Conservation (phyloP, 2,113 vertebrate species). For the Acanthochromis polyacanthus region DNA sequence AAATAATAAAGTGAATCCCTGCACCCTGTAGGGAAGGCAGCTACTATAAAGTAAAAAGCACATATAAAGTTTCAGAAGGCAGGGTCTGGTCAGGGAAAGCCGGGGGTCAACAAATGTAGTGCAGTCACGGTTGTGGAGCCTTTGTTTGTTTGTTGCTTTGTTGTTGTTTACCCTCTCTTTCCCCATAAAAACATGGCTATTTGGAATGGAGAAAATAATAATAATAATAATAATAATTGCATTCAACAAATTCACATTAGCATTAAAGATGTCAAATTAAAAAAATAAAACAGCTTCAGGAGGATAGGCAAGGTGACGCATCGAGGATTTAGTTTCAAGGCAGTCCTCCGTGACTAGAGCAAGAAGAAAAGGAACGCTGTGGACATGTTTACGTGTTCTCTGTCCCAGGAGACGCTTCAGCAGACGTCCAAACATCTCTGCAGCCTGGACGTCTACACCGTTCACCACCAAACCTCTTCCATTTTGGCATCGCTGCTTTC, state of each 20-base stretch:
- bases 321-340: constrained; percentile 73
- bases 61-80: constrained; percentile 72
- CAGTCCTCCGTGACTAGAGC: constrained; percentile 67
- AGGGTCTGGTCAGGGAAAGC: constrained; percentile 70
- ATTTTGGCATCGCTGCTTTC: constrained; percentile 59
- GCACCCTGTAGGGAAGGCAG: constrained; percentile 70
- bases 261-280: constrained; percentile 67
- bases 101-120: constrained; percentile 80
- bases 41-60: constrained; percentile 76
- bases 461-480: constrained; percentile 38
- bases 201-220: constrained; percentile 73
- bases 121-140: constrained; percentile 80
- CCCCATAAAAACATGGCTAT: constrained; percentile 81
- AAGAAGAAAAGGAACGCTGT: constrained; percentile 74
- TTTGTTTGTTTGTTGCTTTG: constrained; percentile 24
- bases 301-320: constrained; percentile 70
- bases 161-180: constrained; percentile 52
- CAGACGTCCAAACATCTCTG: constrained; percentile 45
- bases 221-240: constrained; percentile 44
- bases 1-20: constrained; percentile 61
- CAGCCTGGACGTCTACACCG: constrained; percentile 47
- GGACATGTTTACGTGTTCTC: constrained; percentile 66
- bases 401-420: constrained; percentile 26
- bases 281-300: constrained; percentile 63
- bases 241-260: constrained; percentile 81